Conservation (phyloP, 2,888 invertebrate species). For the Dicranocentrus wangi region DNA sequence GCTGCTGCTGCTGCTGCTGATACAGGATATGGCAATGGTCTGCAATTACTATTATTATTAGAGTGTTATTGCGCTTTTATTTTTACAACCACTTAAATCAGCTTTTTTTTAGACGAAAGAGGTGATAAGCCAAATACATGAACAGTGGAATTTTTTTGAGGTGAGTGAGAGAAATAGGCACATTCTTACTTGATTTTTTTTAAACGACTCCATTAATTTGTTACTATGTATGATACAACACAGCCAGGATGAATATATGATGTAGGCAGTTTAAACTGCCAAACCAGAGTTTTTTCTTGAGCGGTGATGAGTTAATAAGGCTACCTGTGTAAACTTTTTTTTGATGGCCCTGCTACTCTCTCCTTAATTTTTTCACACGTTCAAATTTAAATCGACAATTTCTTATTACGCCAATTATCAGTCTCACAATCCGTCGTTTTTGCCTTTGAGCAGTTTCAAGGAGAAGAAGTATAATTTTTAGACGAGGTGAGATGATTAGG, state of each 20-base stretch:
- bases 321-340: background rate
- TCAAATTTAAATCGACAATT: slow-evolving; percentile 15
- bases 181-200: background rate
- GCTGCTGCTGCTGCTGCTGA: background rate
- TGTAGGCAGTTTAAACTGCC: background rate
- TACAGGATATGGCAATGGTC: slow-evolving; percentile 42
- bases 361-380: slow-evolving; percentile 17
- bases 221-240: background rate
- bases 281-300: background rate
- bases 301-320: slow-evolving; percentile 41
- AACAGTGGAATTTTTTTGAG: too few relatives aligned
- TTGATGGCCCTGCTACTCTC: too few relatives aligned
- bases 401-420: slow-evolving; percentile 4
- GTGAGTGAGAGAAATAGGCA: too few relatives aligned
- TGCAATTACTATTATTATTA: slow-evolving; percentile 42
- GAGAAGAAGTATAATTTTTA: background rate
- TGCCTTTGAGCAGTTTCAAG: slow-evolving; percentile 5
- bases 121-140: slow-evolving; percentile 24
- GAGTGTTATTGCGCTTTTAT: slow-evolving; percentile 44
- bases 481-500: background rate
- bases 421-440: background rate
- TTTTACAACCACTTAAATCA: slow-evolving; percentile 38
- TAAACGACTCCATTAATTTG: slow-evolving; percentile 32
- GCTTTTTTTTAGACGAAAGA: slow-evolving; percentile 10
- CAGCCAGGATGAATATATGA: background rate